phyloP scores from a whole-genome alignment of 2,888 invertebrate species.

The Ichneumon xanthorius region DNA sequence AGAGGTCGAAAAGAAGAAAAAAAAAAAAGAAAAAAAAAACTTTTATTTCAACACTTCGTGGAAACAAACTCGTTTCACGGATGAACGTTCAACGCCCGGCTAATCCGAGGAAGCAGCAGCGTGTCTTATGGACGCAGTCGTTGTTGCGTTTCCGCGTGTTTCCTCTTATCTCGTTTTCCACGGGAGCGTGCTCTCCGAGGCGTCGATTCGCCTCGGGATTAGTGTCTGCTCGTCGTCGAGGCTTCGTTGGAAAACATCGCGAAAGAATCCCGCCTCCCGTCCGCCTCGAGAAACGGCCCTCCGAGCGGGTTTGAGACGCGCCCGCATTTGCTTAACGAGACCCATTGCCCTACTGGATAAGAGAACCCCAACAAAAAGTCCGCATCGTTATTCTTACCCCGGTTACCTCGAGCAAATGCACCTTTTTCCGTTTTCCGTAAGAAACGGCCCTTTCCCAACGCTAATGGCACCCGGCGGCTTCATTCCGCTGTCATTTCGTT shows the following conservation, averaged over 20 bases:
- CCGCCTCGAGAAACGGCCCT: constrained; percentile 37
- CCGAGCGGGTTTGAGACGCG: neutral
- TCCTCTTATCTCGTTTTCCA: constrained; percentile 53
- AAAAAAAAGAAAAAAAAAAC: constrained; percentile 10
- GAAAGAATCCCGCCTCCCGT: constrained; percentile 30
- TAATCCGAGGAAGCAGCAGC: constrained; percentile 57
- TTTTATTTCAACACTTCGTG: constrained; percentile 51
- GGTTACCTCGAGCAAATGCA: neutral
- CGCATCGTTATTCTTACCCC: neutral
- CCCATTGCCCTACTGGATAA: constrained; percentile 60
- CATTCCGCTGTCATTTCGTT: constrained; percentile 14
- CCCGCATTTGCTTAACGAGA: constrained; percentile 61
- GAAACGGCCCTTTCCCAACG: neutral
- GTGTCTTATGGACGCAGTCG: constrained; percentile 55
- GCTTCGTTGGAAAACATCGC: constrained; percentile 24
- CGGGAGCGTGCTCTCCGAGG: constrained; percentile 21
- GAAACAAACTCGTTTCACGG: constrained; percentile 66
- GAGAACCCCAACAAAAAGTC: neutral
- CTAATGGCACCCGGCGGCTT: constrained; percentile 27
- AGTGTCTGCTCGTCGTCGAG: constrained; percentile 7
- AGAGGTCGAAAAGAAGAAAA: constrained; percentile 31
- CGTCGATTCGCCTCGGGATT: constrained; percentile 55
- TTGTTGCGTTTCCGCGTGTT: constrained; percentile 63
- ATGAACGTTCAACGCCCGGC: constrained; percentile 70
- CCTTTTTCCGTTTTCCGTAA: neutral